phyloP scores from a whole-genome alignment of 2,113 vertebrate species.

The Megaceryle maxima region DNA sequence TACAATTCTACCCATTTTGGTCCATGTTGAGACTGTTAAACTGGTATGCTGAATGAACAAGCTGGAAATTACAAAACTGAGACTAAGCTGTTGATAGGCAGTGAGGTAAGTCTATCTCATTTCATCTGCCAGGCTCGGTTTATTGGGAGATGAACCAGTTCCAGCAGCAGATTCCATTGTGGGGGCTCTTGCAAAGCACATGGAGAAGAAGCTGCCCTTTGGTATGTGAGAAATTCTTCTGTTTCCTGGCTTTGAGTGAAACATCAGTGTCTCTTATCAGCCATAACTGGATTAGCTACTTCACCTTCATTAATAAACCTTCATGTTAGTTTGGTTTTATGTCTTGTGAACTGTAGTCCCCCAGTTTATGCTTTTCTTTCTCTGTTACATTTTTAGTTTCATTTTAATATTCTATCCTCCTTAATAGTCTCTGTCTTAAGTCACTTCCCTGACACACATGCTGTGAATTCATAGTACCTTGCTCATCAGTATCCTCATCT shows the following conservation, averaged over 20 bases:
- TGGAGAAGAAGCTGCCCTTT: slow-evolving; percentile 87
- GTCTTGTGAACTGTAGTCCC: background rate
- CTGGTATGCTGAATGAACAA: background rate
- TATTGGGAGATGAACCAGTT: slow-evolving; percentile 85
- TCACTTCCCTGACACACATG: background rate
- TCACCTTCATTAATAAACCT: background rate
- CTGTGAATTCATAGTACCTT: background rate
- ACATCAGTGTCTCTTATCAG: background rate
- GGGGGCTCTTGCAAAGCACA: slow-evolving; percentile 86
- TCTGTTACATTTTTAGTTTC: background rate
- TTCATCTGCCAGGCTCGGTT: slow-evolving; percentile 83
- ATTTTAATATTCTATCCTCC: background rate
- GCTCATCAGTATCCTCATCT: background rate
- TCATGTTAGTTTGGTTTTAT: background rate
- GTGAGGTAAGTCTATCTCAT: background rate
- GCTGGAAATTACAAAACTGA: background rate
- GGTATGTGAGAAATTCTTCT: slow-evolving; percentile 73
- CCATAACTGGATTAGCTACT: background rate
- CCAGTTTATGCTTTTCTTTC: background rate
- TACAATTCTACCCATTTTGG: background rate
- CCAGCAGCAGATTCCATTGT: slow-evolving; percentile 85
- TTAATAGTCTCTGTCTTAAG: background rate
- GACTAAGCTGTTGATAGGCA: background rate
- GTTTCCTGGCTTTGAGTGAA: background rate
- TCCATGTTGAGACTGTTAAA: background rate